These are phyloP conservation scores for Rhingia rostrata DNA, from an alignment of 2,888 invertebrate species.

Conservation along the genomic window DNA sequence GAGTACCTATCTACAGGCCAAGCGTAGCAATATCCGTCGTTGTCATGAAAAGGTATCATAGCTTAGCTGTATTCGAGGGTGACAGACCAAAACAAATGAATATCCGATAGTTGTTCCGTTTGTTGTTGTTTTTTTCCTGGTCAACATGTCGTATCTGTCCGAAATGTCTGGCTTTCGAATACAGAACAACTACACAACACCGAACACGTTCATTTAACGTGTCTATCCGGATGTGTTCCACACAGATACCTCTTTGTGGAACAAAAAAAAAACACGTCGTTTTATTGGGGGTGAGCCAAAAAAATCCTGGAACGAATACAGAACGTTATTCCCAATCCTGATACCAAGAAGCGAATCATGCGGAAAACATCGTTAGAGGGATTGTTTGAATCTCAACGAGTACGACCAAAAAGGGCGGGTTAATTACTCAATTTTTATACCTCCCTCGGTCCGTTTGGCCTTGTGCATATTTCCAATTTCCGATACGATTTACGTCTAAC, in stretches of 20 bases:
- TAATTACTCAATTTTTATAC: conserved; percentile 50
- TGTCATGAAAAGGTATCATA: not conserved
- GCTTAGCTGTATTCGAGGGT: conserved; percentile 33
- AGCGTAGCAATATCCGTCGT: not conserved
- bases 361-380: conserved; percentile 22
- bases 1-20: not conserved
- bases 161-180: conserved; percentile 21
- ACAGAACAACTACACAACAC: conserved; percentile 5
- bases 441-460: not conserved
- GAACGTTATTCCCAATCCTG: not conserved
- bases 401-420: conserved; percentile 19
- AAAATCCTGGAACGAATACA: not conserved
- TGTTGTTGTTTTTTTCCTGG: conserved; percentile 3
- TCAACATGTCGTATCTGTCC: not conserved
- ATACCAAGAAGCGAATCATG: conserved; percentile 9
- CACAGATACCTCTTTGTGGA: no score
- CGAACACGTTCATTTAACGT: conserved; percentile 29
- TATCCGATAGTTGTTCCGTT: conserved; percentile 52
- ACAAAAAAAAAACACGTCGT: no score
- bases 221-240: not conserved
- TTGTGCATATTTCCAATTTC: conserved; percentile 8
- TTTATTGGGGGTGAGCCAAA: not conserved
- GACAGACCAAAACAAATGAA: conserved; percentile 66
- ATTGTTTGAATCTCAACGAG: conserved; percentile 2
- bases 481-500: conserved; percentile 27